These are phyloP conservation scores for human DNA, from an alignment of 2,113 vertebrate genomes.

Conservation along the genomic window DNA sequence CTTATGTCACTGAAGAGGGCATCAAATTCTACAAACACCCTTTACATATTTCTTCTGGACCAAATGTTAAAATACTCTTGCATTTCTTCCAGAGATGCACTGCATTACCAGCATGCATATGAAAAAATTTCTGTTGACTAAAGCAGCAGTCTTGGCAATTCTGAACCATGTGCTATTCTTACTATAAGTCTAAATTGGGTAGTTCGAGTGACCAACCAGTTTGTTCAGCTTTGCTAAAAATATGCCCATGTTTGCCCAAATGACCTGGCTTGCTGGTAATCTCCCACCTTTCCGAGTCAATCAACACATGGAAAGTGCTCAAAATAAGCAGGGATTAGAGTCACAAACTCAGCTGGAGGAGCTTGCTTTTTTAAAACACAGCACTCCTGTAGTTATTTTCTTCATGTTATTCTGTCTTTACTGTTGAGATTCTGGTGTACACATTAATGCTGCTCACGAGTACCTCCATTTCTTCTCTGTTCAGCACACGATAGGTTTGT, in stretches of 20 bases:
- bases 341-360: neutral
- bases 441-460: neutral
- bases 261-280: neutral
- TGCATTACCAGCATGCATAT: too few species aligned
- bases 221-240: constrained; percentile 27
- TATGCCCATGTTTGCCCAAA: neutral
- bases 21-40: neutral
- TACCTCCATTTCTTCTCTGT: neutral
- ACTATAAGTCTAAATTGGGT: neutral
- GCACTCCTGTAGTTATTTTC: neutral
- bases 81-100: neutral
- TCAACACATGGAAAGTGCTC: neutral
- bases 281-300: neutral
- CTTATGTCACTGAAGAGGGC: neutral
- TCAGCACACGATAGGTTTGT: accelerated
- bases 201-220: neutral
- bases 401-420: neutral
- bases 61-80: neutral
- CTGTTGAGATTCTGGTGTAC: neutral
- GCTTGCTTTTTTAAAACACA: neutral
- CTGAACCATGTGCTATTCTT: neutral
- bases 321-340: neutral
- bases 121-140: neutral
- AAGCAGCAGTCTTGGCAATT: neutral
- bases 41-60: neutral